Evolutionary conservation across 2,797 vertebrate species (phyloP).

Genomic region (Acrossocheilus fasciatus): DNA sequence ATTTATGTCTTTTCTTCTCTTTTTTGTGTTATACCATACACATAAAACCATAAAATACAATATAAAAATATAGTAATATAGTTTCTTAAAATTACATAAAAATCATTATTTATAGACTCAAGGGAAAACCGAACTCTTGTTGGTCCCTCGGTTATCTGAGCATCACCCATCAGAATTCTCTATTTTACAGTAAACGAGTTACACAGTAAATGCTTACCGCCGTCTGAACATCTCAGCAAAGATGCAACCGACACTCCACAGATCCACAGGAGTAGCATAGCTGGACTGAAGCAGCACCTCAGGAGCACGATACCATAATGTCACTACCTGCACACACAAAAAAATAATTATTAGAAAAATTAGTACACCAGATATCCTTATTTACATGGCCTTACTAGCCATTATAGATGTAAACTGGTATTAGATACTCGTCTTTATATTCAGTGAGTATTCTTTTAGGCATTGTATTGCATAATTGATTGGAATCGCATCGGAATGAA

Average conservation of each 20-base stretch:
- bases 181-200: constrained; percentile 6
- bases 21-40: background rate
- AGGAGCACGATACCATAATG: constrained; percentile 91
- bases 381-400: background rate
- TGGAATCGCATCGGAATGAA: constrained; percentile 72
- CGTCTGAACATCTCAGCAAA: constrained; percentile 93
- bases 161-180: background rate
- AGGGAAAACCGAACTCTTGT: background rate
- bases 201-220: constrained; percentile 77
- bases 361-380: background rate
- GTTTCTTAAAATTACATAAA: background rate
- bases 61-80: background rate
- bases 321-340: constrained; percentile 82
- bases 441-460: background rate
- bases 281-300: constrained; percentile 93
- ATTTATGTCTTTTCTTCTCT: background rate
- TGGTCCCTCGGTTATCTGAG: constrained; percentile 10
- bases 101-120: background rate
- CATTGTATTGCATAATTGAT: background rate
- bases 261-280: constrained; percentile 91
- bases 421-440: background rate
- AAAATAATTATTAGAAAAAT: background rate
- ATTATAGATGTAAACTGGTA: background rate
- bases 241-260: constrained; percentile 93
- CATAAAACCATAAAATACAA: background rate